phyloP scores from a whole-genome alignment of 2,888 invertebrate genomes.

The Cryptus viduatorius region DNA sequence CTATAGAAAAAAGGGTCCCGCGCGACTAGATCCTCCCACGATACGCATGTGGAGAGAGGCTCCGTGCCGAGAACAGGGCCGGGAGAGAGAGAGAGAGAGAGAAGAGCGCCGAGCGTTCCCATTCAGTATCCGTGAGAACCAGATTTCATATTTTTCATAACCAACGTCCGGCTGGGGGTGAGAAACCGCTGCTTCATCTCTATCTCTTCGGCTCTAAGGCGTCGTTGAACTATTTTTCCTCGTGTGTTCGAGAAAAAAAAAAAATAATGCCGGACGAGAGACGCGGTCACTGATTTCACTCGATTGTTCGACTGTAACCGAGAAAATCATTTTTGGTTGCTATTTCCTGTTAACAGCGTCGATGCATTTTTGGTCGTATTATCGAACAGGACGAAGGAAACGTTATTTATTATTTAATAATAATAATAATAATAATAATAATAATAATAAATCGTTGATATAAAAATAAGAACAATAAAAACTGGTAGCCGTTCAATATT shows the following conservation, averaged over 20 bases:
- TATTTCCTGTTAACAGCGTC: neutral
- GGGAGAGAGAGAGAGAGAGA: conserved; percentile 70
- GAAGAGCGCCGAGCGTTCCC: conserved; percentile 68
- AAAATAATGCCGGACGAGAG: conserved; percentile 33
- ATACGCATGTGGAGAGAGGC: conserved; percentile 84
- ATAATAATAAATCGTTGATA: too few species aligned
- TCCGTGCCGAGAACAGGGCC: conserved; percentile 62
- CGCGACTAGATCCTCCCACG: conserved; percentile 86
- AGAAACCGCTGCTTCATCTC: conserved; percentile 63
- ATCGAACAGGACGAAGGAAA: neutral
- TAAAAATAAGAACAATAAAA: neutral
- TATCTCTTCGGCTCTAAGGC: conserved; percentile 14
- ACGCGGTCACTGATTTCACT: conserved; percentile 73
- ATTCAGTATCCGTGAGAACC: conserved; percentile 85
- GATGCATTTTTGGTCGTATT: neutral
- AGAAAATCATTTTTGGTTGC: conserved; percentile 39
- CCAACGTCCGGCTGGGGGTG: conserved; percentile 73
- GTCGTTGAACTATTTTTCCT: conserved; percentile 47
- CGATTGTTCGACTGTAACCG: conserved; percentile 68
- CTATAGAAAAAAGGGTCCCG: conserved; percentile 80
- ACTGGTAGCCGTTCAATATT: neutral
- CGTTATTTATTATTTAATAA: neutral
- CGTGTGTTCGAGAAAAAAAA: conserved; percentile 31
- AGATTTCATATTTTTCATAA: conserved; percentile 85
- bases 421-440: neutral